These are phyloP conservation scores for Corapipo altera DNA, from an alignment of 2,113 vertebrate genomes.

Conservation along the genomic window DNA sequence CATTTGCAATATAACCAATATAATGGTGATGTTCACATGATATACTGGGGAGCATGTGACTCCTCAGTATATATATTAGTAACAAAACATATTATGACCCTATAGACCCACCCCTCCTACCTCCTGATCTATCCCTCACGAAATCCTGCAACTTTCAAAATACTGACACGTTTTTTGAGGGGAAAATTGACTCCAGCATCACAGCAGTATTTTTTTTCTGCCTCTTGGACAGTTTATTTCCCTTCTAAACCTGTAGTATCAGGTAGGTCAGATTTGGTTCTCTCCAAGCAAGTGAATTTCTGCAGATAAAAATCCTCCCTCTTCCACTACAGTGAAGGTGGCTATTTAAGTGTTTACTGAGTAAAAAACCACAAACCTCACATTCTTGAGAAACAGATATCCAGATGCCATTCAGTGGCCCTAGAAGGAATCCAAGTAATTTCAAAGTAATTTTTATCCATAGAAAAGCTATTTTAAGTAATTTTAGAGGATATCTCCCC, in stretches of 20 bases:
- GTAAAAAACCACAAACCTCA: not conserved
- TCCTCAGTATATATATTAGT: not conserved
- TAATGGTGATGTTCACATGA: not conserved
- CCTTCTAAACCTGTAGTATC: not conserved
- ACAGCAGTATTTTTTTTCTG: not conserved
- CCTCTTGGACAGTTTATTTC: not conserved
- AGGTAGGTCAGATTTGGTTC: not conserved
- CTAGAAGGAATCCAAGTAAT: not conserved
- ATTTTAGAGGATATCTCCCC: not conserved
- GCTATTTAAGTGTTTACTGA: not conserved
- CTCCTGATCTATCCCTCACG: not conserved
- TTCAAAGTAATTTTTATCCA: not conserved
- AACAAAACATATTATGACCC: not conserved
- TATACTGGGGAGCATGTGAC: not conserved
- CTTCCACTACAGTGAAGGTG: not conserved
- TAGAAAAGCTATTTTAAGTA: not conserved
- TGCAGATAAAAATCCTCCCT: not conserved
- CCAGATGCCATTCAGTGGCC: not conserved
- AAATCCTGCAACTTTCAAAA: not conserved
- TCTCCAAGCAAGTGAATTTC: not conserved
- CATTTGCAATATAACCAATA: not conserved
- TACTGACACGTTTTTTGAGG: not conserved
- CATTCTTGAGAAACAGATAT: not conserved
- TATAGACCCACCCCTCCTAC: not conserved
- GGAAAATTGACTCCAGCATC: not conserved